These are phyloP conservation scores for Psylliodes chrysocephalus DNA, from an alignment of 2,888 invertebrate genomes.

Conservation along the genomic window DNA sequence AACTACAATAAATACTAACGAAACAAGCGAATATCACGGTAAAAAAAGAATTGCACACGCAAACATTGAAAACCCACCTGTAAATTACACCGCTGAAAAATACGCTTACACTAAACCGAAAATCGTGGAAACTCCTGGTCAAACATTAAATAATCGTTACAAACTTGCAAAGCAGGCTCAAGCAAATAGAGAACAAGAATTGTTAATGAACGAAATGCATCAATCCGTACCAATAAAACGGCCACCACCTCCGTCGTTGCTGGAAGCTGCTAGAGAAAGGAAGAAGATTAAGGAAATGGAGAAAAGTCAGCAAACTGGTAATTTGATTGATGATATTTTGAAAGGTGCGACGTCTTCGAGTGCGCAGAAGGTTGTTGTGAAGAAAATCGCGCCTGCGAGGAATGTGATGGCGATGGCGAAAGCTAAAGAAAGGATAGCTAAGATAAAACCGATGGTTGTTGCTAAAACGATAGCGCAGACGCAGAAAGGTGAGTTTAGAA, in stretches of 20 bases:
- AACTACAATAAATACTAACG: too few species aligned
- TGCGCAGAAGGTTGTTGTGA: conserved; percentile 34
- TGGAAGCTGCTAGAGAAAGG: conserved; percentile 50
- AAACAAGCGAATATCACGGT: conserved; percentile 25
- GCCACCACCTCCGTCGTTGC: conserved; percentile 46
- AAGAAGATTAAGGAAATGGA: conserved; percentile 46
- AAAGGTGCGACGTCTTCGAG: conserved; percentile 44
- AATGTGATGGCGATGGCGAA: conserved; percentile 78
- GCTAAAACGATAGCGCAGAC: conserved; percentile 74
- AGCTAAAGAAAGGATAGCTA: conserved; percentile 68
- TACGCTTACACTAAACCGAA: conserved; percentile 60
- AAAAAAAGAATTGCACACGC: conserved; percentile 82
- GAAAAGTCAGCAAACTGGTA: conserved; percentile 11
- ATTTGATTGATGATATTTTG: conserved; percentile 54
- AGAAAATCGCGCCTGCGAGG: conserved; percentile 78
- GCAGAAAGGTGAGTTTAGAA: conserved; percentile 71
- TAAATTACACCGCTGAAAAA: background rate
- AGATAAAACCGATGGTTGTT: conserved; percentile 36
- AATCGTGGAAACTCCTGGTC: conserved; percentile 68
- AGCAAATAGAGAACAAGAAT: conserved; percentile 59
- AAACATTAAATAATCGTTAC: conserved; percentile 66
- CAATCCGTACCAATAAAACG: conserved; percentile 44
- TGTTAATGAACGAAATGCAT: conserved; percentile 60
- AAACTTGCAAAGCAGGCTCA: conserved; percentile 59
- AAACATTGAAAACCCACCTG: conserved; percentile 63